Evolutionary conservation across 2,113 vertebrate species (phyloP).

Genomic region (Hemicordylus capensis): DNA sequence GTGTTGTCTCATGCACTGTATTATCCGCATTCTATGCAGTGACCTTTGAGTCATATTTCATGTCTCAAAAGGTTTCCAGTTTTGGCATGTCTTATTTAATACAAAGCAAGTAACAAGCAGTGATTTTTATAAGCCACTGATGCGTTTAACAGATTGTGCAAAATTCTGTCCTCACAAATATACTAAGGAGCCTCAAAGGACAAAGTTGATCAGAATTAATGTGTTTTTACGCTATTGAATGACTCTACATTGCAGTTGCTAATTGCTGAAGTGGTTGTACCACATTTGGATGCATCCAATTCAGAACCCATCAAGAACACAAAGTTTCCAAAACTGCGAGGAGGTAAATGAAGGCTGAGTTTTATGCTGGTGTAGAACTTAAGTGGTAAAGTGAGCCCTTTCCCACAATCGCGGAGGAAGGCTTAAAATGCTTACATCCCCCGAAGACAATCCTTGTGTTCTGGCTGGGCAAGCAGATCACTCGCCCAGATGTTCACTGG

Average conservation of each 20-base stretch:
- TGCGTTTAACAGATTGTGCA: constrained; percentile 32
- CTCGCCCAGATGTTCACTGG: too few relatives aligned
- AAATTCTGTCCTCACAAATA: constrained; percentile 23
- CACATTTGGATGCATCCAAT: not conserved
- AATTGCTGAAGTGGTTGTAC: not conserved
- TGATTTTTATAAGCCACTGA: constrained; percentile 23
- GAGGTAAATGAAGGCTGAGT: not conserved
- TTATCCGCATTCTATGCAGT: constrained; percentile 57
- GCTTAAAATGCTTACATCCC: too few relatives aligned
- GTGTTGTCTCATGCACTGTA: constrained; percentile 41
- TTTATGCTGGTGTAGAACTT: not conserved
- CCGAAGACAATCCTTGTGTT: too few relatives aligned
- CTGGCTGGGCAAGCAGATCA: too few relatives aligned
- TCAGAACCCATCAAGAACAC: not conserved
- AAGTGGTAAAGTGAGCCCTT: too few relatives aligned
- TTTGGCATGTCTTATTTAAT: constrained; percentile 44
- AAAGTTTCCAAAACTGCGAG: not conserved
- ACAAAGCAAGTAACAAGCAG: constrained; percentile 40
- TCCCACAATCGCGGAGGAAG: too few relatives aligned
- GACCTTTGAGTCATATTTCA: constrained; percentile 67
- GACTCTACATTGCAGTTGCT: not conserved
- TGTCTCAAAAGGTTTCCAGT: constrained; percentile 54
- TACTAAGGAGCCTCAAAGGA: not conserved
- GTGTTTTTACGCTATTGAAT: not conserved
- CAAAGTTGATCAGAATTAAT: constrained; percentile 30